A percentile compares a stretch with the other conserved stretches of the same genome.
Conservation (phyloP, 2,888 invertebrate genomes). For the Synanthedon tipuliformis region DNA sequence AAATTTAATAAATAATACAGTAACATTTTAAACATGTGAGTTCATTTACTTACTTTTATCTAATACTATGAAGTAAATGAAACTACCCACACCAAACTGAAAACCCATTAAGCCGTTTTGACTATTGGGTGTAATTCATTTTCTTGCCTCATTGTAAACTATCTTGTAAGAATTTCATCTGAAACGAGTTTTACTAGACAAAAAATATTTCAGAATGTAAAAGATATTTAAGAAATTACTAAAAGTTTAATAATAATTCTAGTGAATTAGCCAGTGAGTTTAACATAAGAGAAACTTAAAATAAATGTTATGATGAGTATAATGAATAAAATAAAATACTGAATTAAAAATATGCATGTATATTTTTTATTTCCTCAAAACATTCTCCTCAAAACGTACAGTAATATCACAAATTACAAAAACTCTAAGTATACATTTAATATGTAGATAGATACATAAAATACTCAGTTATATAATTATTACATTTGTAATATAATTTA, state of each 20-base stretch:
- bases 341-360: background rate
- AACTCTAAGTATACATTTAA: constrained; percentile 11
- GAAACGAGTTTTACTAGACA: constrained; percentile 51
- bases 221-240: constrained; percentile 60
- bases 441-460: constrained; percentile 18
- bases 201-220: constrained; percentile 50
- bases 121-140: constrained; percentile 16
- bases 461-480: constrained; percentile 2
- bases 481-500: background rate
- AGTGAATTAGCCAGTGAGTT: constrained; percentile 63
- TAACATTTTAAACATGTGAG: constrained; percentile 51
- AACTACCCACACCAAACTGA: constrained; percentile 10
- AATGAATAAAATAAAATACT: constrained; percentile 39
- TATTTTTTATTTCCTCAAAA: background rate
- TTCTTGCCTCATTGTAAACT: constrained; percentile 20
- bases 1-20: constrained; percentile 12
- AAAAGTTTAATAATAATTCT: constrained; percentile 64
- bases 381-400: no score
- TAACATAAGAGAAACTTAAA: constrained; percentile 45
- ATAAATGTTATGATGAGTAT: constrained; percentile 58
- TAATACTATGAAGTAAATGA: constrained; percentile 19
- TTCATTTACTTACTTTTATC: constrained; percentile 30
- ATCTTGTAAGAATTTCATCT: constrained; percentile 40
- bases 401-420: constrained; percentile 1
- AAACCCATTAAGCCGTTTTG: constrained; percentile 11